These are phyloP conservation scores for Acrocephalus scirpaceus DNA, from an alignment of 2,797 vertebrate species.

Conservation along the genomic window DNA sequence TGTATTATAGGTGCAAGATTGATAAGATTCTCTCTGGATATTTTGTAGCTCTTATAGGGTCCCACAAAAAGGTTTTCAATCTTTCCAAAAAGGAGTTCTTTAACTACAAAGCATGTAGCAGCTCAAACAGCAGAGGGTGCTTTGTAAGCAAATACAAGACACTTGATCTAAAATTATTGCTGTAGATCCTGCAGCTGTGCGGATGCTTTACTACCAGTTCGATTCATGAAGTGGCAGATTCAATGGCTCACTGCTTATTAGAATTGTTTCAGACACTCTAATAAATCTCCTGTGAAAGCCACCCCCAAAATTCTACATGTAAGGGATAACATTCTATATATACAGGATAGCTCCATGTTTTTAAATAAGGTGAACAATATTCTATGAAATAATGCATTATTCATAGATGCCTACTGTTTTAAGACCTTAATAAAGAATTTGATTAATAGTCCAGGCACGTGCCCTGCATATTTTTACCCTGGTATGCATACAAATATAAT, in stretches of 20 bases:
- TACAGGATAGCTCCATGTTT: conserved; percentile 27
- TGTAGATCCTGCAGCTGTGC: conserved; percentile 56
- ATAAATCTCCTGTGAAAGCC: conserved; percentile 44
- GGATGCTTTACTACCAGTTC: conserved; percentile 33
- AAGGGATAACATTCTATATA: conserved; percentile 27
- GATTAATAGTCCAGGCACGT: conserved; percentile 67
- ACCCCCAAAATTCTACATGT: conserved; percentile 32
- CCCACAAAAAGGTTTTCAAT: not conserved
- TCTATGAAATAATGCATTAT: conserved; percentile 67
- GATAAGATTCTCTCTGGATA: not conserved
- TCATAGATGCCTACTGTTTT: conserved; percentile 60
- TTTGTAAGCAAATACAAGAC: conserved; percentile 65
- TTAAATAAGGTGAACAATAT: conserved; percentile 63
- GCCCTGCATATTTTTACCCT: conserved; percentile 33
- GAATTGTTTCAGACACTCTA: conserved; percentile 42
- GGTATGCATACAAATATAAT: conserved; percentile 25
- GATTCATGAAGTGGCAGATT: conserved; percentile 38
- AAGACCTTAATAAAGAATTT: conserved; percentile 73
- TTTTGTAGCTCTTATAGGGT: not conserved
- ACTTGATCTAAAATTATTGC: conserved; percentile 56
- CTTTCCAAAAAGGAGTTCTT: not conserved
- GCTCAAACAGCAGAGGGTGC: conserved; percentile 63
- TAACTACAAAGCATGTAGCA: conserved; percentile 30
- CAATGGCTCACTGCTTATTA: conserved; percentile 36
- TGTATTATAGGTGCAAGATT: not conserved